phyloP scores from a whole-genome alignment of 1,140 invertebrate genomes.

The Achroia grisella region DNA sequence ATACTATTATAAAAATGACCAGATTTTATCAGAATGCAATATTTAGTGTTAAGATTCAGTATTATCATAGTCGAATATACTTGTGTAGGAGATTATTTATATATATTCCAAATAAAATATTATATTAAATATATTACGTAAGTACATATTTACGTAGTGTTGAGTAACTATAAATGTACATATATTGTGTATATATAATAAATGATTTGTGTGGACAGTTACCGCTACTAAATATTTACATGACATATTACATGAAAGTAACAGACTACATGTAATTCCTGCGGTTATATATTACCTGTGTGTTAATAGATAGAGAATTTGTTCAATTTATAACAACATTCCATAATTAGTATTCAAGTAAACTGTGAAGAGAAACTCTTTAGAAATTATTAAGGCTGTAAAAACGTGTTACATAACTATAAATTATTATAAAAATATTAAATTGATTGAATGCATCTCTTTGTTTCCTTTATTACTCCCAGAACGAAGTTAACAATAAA shows the following conservation, averaged over 20 bases:
- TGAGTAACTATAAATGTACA: constrained; percentile 35
- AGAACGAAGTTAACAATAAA: too few relatives aligned
- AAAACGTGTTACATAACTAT: constrained; percentile 44
- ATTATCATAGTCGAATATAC: constrained; percentile 65
- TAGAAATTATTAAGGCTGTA: constrained; percentile 14
- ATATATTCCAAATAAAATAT: constrained; percentile 49
- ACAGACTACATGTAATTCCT: too few relatives aligned
- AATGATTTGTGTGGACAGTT: constrained; percentile 18
- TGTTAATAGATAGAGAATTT: constrained; percentile 6
- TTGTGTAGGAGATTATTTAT: constrained; percentile 61
- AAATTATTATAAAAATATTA: constrained; percentile 64
- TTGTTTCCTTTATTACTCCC: constrained; percentile 20
- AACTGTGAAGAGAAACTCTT: constrained; percentile 1
- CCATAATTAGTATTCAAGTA: constrained; percentile 7
- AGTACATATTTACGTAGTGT: constrained; percentile 8
- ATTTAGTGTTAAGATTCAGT: constrained; percentile 67
- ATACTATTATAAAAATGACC: constrained; percentile 60
- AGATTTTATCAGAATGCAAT: constrained; percentile 72
- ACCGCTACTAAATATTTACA: constrained; percentile 4
- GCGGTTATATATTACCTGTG: too few relatives aligned
- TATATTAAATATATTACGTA: constrained; percentile 25
- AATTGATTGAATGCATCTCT: constrained; percentile 36
- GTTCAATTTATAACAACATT: constrained; percentile 26
- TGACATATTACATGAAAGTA: too few relatives aligned
- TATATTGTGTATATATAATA: constrained; percentile 63